Evolutionary conservation across 2,113 vertebrate species (phyloP).

Genomic region (Peromyscus polionotus): DNA sequence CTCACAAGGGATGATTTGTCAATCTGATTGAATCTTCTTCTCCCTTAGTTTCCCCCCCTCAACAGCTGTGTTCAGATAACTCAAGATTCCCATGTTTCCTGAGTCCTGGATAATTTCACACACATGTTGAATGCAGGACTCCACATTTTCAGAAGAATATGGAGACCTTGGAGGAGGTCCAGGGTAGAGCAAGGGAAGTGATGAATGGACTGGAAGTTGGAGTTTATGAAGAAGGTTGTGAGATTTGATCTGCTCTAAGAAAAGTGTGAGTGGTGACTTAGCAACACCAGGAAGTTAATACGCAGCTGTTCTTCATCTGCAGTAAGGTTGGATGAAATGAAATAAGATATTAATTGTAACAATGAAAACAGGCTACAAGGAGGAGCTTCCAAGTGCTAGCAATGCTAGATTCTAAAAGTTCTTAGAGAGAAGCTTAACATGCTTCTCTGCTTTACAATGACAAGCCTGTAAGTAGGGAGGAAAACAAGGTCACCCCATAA

Average conservation of each 20-base stretch:
- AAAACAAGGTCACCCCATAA: background rate
- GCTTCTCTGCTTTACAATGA: background rate
- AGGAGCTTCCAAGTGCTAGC: slow-evolving; percentile 42
- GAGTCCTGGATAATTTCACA: slow-evolving; percentile 80
- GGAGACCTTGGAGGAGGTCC: slow-evolving; percentile 77
- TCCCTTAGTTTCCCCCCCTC: slow-evolving; percentile 58
- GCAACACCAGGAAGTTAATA: slow-evolving; percentile 59
- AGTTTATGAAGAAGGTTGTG: slow-evolving; percentile 78
- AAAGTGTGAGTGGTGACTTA: slow-evolving; percentile 72
- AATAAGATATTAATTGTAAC: slow-evolving; percentile 71
- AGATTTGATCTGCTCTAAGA: slow-evolving; percentile 64
- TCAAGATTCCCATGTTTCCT: slow-evolving; percentile 71
- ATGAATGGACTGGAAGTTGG: slow-evolving; percentile 80
- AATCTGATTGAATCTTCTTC: slow-evolving; percentile 65
- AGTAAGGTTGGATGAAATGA: slow-evolving; percentile 66
- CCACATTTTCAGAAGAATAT: slow-evolving; percentile 76
- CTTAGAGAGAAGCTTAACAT: background rate
- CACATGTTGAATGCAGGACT: slow-evolving; percentile 67
- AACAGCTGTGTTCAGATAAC: slow-evolving; percentile 78
- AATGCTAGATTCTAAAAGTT: slow-evolving; percentile 54
- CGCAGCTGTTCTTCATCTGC: slow-evolving; percentile 76
- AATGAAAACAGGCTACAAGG: slow-evolving; percentile 51
- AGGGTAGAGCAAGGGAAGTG: slow-evolving; percentile 71
- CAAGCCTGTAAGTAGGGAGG: background rate
- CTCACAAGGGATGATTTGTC: slow-evolving; percentile 56